These are phyloP conservation scores for Agriopis leucophaearia DNA, from an alignment of 2,888 invertebrate species.

Conservation along the genomic window DNA sequence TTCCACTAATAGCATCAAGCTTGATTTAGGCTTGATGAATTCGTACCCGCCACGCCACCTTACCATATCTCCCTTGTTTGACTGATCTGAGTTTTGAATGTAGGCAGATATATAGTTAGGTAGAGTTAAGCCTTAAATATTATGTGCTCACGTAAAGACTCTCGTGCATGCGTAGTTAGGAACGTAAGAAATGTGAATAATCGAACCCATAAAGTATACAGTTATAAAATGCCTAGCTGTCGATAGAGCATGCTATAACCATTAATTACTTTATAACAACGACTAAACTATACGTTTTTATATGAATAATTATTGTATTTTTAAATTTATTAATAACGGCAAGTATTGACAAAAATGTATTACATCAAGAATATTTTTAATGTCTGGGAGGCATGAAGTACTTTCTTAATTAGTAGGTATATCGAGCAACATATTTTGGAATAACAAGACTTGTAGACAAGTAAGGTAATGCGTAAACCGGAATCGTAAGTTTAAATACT, in stretches of 20 bases:
- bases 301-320: not conserved
- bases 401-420: slow-evolving; percentile 64
- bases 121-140: not conserved
- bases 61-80: too few relatives aligned
- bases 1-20: too few relatives aligned
- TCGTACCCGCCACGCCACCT: too few relatives aligned
- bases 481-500: slow-evolving; percentile 58
- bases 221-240: slow-evolving; percentile 3
- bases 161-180: slow-evolving; percentile 1
- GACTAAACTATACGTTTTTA: not conserved
- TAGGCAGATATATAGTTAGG: not conserved
- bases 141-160: not conserved
- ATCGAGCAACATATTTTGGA: slow-evolving; percentile 56
- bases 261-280: not conserved
- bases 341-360: too few relatives aligned
- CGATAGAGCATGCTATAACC: not conserved
- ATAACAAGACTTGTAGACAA: slow-evolving; percentile 27
- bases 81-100: too few relatives aligned
- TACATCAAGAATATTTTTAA: not conserved
- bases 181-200: slow-evolving; percentile 8
- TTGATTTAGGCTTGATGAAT: too few relatives aligned
- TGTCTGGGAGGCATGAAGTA: slow-evolving; percentile 52
- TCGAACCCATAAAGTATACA: slow-evolving; percentile 1
- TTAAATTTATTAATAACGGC: too few relatives aligned
- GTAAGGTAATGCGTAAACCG: slow-evolving; percentile 64